A percentile compares a stretch with the other conserved stretches of the same genome.
phyloP scores from a whole-genome alignment of 2,113 vertebrate species.

The Nothocercus nigrocapillus region DNA sequence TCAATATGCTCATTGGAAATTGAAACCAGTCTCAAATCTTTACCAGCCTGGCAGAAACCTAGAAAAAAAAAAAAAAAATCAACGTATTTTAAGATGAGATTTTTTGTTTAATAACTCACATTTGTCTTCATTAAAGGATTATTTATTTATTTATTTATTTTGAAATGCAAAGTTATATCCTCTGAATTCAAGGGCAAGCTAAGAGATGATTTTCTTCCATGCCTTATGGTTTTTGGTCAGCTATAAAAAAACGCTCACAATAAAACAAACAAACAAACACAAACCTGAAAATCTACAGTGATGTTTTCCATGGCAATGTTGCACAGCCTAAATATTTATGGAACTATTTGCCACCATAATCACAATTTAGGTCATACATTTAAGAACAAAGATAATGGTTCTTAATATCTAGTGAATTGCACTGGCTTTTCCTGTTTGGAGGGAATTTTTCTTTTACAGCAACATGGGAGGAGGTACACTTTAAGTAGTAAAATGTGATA shows the following conservation, averaged over 20 bases:
- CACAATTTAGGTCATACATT: background rate
- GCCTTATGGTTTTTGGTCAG: background rate
- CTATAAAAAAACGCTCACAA: background rate
- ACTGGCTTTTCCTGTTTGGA: background rate
- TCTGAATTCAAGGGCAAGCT: background rate
- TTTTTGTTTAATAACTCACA: background rate
- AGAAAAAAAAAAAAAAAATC: background rate
- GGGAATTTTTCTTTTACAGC: background rate
- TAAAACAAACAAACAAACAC: background rate
- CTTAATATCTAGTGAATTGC: background rate
- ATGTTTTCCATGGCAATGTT: background rate
- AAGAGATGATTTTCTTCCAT: background rate
- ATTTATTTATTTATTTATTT: background rate
- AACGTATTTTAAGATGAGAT: background rate
- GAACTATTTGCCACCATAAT: background rate
- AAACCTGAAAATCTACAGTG: background rate
- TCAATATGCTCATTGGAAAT: constrained; percentile 88
- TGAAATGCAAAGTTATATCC: background rate
- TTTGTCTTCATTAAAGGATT: background rate
- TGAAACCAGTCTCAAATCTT: constrained; percentile 89
- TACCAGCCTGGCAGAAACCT: constrained; percentile 95
- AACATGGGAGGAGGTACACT: background rate
- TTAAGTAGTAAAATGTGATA: background rate
- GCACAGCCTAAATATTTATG: background rate
- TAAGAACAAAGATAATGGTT: background rate